Evolutionary conservation across 2,888 invertebrate species (phyloP).

Genomic region (Mythimna pallens): DNA sequence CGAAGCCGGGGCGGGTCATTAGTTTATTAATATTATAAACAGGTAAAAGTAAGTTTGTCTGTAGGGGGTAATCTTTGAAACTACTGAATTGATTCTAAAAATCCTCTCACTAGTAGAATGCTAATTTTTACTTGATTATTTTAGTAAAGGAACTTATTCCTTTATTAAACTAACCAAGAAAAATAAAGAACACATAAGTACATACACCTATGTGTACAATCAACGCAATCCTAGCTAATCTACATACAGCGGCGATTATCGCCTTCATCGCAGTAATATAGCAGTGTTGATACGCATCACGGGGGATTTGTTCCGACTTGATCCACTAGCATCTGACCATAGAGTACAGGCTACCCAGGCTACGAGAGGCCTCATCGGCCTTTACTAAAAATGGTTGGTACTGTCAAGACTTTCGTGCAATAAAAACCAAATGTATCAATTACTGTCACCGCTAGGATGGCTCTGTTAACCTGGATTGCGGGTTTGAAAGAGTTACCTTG

Average conservation of each 20-base stretch:
- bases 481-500: too few relatives aligned
- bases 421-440: background rate
- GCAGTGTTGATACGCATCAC: slow-evolving; percentile 71
- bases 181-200: background rate
- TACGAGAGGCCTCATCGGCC: background rate
- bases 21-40: too few relatives aligned
- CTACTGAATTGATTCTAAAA: too few relatives aligned
- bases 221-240: slow-evolving; percentile 71
- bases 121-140: too few relatives aligned
- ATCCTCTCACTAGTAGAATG: too few relatives aligned
- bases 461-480: too few relatives aligned
- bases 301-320: slow-evolving; percentile 72
- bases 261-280: slow-evolving; percentile 59
- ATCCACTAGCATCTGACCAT: slow-evolving; percentile 46
- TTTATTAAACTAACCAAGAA: background rate
- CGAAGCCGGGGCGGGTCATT: too few relatives aligned
- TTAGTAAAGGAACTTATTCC: too few relatives aligned
- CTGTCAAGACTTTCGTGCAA: background rate
- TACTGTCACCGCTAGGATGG: too few relatives aligned
- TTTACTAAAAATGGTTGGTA: background rate
- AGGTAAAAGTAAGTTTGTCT: too few relatives aligned
- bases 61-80: too few relatives aligned
- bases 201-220: background rate
- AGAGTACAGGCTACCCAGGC: background rate
- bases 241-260: slow-evolving; percentile 81